These are phyloP conservation scores for Hypercompe scribonia DNA, from an alignment of 2,888 invertebrate genomes.

Conservation along the genomic window DNA sequence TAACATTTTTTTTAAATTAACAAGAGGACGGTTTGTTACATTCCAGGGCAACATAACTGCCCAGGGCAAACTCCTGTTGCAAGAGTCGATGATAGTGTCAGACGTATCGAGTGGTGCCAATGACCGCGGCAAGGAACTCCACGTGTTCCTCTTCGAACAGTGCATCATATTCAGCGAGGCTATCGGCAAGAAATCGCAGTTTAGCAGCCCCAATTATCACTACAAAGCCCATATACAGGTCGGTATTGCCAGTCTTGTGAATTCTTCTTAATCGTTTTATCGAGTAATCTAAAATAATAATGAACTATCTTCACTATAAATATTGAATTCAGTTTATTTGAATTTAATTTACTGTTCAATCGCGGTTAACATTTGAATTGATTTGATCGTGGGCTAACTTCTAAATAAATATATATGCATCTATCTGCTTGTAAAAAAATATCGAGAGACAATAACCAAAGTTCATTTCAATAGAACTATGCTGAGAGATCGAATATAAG, in stretches of 20 bases:
- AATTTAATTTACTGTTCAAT: background rate
- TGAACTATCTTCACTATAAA: background rate
- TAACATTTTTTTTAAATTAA: background rate
- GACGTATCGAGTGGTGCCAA: constrained; percentile 86
- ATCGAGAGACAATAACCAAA: background rate
- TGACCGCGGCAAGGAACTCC: constrained; percentile 90
- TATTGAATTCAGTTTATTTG: background rate
- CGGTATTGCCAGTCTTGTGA: constrained; percentile 49
- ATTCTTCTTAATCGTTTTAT: background rate
- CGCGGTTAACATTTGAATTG: background rate
- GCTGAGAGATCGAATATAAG: background rate
- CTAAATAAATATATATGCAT: too few species aligned
- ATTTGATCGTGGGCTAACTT: background rate
- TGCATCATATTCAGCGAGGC: constrained; percentile 98
- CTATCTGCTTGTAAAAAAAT: too few species aligned
- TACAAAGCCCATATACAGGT: constrained; percentile 99
- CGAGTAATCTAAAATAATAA: background rate
- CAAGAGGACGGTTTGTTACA: constrained; percentile 16
- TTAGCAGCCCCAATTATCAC: constrained; percentile 96
- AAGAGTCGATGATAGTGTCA: constrained; percentile 92
- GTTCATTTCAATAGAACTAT: background rate
- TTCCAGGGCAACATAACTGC: constrained; percentile 97
- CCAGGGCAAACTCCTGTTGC: constrained; percentile 97
- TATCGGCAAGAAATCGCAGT: constrained; percentile 96
- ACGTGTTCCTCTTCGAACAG: constrained; percentile 99